These are phyloP conservation scores for Nixonia krombeini DNA, from an alignment of 1,140 invertebrate species.

Conservation along the genomic window DNA sequence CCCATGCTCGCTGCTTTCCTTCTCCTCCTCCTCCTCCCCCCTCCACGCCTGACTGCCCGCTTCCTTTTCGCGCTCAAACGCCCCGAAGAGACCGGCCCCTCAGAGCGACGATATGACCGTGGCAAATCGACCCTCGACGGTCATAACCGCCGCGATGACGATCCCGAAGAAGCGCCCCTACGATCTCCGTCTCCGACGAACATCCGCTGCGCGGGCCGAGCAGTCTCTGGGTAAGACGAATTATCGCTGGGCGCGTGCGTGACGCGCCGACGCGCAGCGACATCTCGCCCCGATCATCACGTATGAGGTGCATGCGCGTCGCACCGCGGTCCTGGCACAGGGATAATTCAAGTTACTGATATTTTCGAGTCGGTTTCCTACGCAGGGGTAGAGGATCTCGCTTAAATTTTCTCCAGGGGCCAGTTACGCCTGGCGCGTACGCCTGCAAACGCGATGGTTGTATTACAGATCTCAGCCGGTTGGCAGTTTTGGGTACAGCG, in stretches of 20 bases:
- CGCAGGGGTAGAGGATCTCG: too few relatives aligned
- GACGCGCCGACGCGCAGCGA: background rate
- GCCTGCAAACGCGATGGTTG: too few relatives aligned
- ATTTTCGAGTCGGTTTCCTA: too few relatives aligned
- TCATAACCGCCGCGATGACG: slow-evolving; percentile 14
- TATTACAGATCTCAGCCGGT: too few relatives aligned
- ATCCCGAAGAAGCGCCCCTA: slow-evolving; percentile 17
- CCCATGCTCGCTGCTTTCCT: background rate
- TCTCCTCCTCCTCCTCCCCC: background rate
- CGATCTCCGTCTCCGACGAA: slow-evolving; percentile 26
- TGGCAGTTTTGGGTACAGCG: too few relatives aligned
- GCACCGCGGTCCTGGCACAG: too few relatives aligned
- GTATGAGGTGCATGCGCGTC: too few relatives aligned
- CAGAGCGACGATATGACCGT: background rate
- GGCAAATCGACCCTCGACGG: background rate
- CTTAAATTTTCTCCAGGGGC: too few relatives aligned
- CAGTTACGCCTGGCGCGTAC: too few relatives aligned
- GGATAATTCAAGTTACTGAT: too few relatives aligned
- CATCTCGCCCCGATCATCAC: too few relatives aligned
- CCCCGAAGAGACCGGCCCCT: too few relatives aligned
- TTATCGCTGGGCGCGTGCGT: background rate
- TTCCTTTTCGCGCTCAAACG: background rate
- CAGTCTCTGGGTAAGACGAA: slow-evolving; percentile 16
- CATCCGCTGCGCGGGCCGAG: slow-evolving; percentile 31
- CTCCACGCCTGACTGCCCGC: background rate